These are phyloP conservation scores for Peromyscus leucopus DNA, from an alignment of 2,113 vertebrate species.

Conservation along the genomic window DNA sequence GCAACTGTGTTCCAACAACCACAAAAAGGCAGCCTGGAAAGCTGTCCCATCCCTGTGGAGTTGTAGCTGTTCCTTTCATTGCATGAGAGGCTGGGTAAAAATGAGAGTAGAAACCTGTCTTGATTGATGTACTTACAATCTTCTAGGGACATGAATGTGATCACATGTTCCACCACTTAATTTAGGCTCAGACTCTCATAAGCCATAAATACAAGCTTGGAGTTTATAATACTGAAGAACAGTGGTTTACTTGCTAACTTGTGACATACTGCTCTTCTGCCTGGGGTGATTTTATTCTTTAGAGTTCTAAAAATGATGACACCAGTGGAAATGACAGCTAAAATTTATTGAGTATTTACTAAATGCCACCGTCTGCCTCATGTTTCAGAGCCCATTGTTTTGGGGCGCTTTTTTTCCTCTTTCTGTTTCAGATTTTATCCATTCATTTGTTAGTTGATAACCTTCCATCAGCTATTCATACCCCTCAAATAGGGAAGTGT, in stretches of 20 bases:
- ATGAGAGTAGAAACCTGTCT: slow-evolving; percentile 13
- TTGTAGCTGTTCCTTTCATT: neutral
- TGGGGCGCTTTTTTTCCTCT: neutral
- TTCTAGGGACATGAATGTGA: slow-evolving; percentile 22
- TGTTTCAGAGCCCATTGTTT: neutral
- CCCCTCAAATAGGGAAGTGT: neutral
- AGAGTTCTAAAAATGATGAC: neutral
- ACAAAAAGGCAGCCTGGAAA: neutral
- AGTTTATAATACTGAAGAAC: neutral
- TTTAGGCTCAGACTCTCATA: slow-evolving; percentile 48
- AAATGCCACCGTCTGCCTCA: neutral
- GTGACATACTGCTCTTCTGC: slow-evolving; percentile 28
- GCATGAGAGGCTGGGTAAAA: slow-evolving; percentile 31
- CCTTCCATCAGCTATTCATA: neutral
- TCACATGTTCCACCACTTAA: slow-evolving; percentile 39
- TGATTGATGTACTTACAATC: slow-evolving; percentile 57
- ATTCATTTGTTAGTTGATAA: neutral
- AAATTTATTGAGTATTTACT: slow-evolving; percentile 19
- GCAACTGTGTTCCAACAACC: slow-evolving; percentile 16
- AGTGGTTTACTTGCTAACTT: neutral
- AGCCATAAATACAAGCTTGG: slow-evolving; percentile 47
- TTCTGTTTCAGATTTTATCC: neutral
- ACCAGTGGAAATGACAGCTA: neutral
- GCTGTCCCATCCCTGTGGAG: neutral
- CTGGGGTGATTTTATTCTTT: slow-evolving; percentile 2